Base-by-base conservation (phyloP, 2,797 vertebrate genomes). In the Iguana delicatissima region DNA sequence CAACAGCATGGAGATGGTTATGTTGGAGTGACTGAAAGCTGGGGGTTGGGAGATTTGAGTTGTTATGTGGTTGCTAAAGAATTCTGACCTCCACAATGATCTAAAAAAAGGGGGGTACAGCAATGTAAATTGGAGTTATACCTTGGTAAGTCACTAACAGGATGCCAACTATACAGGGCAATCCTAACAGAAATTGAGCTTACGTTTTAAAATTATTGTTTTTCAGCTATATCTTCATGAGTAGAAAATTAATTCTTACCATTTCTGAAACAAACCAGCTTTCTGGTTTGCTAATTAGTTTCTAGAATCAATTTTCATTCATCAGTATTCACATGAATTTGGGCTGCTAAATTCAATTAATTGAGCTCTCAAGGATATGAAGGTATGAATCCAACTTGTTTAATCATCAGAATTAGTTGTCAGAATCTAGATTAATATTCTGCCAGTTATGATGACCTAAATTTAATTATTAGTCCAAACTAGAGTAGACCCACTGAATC, bases 281-380 rank as follows among this genome's bases (percentile, higher is more conserved):
- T 87, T 46, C 59, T 62, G 26, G 38, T 79, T 77, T 29, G 16
- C 85, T 64, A 77, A 87, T 77, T 20, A 24, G 57, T 79, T 64
- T 79, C 57, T 22, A 64, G 42, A 88, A 88, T 69, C 32, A 88
- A 72, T 81, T 52, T 88, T 52, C 62, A 88, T 80, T 80, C 77
- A 88, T 88, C 42, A 88, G 79, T 80, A 81, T 88, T 88, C 62
- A 81, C 86, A 72, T 55, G 29, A 80, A 35, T 24, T n/a, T 42
- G 32, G 38, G 18, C 74, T 50, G 26, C 76, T 80, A 26, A 26
- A 80, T 80, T 87, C 76, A 67, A 35, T 80, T 80, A n/a, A 80
- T 50, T 50, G 29, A 67, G 20, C 20, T 87, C 42, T n/a, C 79
- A 76, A 80, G 62, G 76, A 29, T 80, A 20, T 29, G 18, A 62